Percentiles rank a stretch among this genome's conserved stretches.
Evolutionary conservation across 2,113 vertebrate genomes (phyloP).

Genomic region (Chascanopsetta lugubris): DNA sequence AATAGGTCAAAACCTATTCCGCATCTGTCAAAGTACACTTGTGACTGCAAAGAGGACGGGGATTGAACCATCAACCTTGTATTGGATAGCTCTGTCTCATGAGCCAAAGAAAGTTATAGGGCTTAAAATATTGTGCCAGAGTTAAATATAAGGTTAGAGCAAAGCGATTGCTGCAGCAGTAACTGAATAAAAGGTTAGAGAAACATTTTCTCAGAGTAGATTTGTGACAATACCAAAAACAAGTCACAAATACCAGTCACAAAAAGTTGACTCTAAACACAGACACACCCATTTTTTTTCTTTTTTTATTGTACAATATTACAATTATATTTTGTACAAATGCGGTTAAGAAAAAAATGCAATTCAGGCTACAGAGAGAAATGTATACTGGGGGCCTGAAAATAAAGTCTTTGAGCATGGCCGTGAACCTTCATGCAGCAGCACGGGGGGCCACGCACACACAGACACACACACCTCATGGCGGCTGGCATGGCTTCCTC

Average conservation of each 20-base stretch:
- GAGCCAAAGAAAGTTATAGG: too few relatives aligned
- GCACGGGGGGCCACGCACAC: not conserved
- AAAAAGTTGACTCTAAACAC: not conserved
- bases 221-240: not conserved
- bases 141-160: too few relatives aligned
- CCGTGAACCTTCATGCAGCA: conserved; percentile 31
- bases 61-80: too few relatives aligned
- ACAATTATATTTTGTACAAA: conserved; percentile 80
- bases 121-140: too few relatives aligned
- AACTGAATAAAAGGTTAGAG: not conserved
- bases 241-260: too few relatives aligned
- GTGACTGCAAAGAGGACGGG: too few relatives aligned
- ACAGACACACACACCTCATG: conserved; percentile 6
- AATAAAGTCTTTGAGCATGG: conserved; percentile 48
- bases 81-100: too few relatives aligned
- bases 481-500: conserved; percentile 6
- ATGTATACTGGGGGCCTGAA: conserved; percentile 47
- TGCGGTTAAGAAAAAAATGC: conserved; percentile 52
- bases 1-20: too few relatives aligned
- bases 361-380: conserved; percentile 66
- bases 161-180: too few relatives aligned
- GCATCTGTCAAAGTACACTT: too few relatives aligned
- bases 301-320: conserved; percentile 81
- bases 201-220: not conserved
- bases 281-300: conserved; percentile 21